Evolutionary conservation across 2,113 vertebrate genomes (phyloP), one percentile per base, ranked within the genome.

Genomic region (Stegostoma tigrinum): DNA sequence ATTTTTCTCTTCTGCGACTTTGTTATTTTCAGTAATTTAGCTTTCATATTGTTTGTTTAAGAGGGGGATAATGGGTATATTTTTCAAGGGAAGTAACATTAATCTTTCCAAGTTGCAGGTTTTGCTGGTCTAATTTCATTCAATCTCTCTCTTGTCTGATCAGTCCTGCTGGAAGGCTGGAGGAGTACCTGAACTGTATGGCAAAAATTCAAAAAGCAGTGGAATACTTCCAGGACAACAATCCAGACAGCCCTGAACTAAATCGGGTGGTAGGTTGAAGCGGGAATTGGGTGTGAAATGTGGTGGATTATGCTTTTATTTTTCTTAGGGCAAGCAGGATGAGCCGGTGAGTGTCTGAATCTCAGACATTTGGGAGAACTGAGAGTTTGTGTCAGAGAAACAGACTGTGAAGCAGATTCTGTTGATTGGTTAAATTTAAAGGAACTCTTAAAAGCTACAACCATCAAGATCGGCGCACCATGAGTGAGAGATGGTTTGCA

Each of bases 221-320:
- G 96, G 99, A 99, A 90, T 99, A 99, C 95, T 99, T 99, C 96
- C 99, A 99, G 96, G 99, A 99, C 97, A 99, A 99, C 96, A 99
- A 99, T 96, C 99, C 99, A 0, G 99, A 99, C 97, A 99, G 99
- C 96, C 99, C 99, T 0, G 99, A 99, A 95, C 98, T 99, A 96
- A 99, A 99, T 97, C 98, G 98, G 55, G 99, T 99, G 98, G 99
- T 99, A 98, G 96, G 96, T 42, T 67, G 34, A 66, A 55, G 8
- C 17, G 52, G 30, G 34, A 27, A 78, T 78, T 15, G 72, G 48
- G 38, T 95, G 38, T 1, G 30, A 52, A 78, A 80, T 78, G 42
- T 1, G 21, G 66, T 34, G 1, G 14, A 38, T 21, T 61, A 4
- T 5, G 3, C 34, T 83, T 83, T 42, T 83, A 83, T 17, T 38